Conservation (phyloP, 2,888 invertebrate genomes). For the Amiota communis region DNA sequence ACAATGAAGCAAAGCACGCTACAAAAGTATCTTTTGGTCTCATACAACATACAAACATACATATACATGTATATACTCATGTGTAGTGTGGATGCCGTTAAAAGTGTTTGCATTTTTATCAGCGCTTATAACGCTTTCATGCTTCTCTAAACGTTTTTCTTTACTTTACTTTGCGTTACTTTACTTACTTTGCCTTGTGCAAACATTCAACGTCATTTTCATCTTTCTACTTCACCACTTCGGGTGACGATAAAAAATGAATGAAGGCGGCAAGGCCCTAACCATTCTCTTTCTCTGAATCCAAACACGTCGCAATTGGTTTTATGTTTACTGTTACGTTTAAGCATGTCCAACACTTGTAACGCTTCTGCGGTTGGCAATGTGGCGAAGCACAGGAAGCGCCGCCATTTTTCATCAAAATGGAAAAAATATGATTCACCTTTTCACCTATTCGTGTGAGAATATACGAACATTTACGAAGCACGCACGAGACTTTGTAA, state of each 20-base stretch:
- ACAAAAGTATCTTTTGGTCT: constrained; percentile 20
- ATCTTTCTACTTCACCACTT: constrained; percentile 41
- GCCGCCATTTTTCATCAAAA: constrained; percentile 7
- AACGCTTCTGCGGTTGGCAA: background rate
- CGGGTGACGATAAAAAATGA: constrained; percentile 29
- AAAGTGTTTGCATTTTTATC: constrained; percentile 64
- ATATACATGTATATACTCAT: constrained; percentile 1
- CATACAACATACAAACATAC: background rate
- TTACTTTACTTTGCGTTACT: constrained; percentile 28
- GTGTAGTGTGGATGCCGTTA: constrained; percentile 39
- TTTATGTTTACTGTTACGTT: constrained; percentile 8
- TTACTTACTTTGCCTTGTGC: constrained; percentile 29
- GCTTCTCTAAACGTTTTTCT: constrained; percentile 29
- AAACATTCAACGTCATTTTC: constrained; percentile 30
- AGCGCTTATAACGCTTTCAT: constrained; percentile 43
- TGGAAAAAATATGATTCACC: no score
- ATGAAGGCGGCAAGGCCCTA: background rate
- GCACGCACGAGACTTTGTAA: background rate
- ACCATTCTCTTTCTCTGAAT: background rate
- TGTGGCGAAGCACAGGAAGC: constrained; percentile 11
- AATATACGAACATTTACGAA: no score
- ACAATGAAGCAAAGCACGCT: constrained; percentile 17
- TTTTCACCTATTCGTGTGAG: no score
- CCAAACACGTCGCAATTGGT: background rate
- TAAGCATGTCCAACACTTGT: constrained; percentile 28